Base-by-base conservation (phyloP, 2,888 invertebrate genomes). In the Drosophila maculinotata region DNA sequence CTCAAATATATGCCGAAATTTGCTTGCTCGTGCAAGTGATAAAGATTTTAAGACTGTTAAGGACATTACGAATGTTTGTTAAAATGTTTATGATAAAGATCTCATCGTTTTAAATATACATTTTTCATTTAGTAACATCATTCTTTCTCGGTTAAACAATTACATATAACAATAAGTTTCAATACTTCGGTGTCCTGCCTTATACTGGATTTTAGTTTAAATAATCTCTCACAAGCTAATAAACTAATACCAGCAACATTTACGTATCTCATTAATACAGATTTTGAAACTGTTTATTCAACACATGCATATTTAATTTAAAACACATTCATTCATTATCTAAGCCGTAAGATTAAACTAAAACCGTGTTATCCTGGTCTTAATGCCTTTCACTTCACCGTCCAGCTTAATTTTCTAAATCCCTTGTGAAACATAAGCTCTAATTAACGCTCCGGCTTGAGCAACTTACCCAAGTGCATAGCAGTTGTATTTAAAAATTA, bases 381-480 rank as follows among this genome's bases (percentile, higher is more conserved):
- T 25, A 45, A 54, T 33, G 38, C 14, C 7, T 45, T 54, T 28
- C 28, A 47, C 17, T 39, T 30, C 15, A 20, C 17, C 33, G 33
- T 44, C 25, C 28, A 33, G 35, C 45, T 53, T 57, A 49, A 69
- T 64, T 69, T 45, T 9, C 10, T 8, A 41, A 42, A 71, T 49
- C 41, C 45, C 33, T 15, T 14, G 35, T 49, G 36, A 36, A 68
- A 38, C 39, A 41, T 41, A 49, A 49, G 35, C 44, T 20, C 44
- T 49, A 75, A 75, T 69, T 71, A 69, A 45, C 36, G 45, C 52
- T 69, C 42, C 36, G 57, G 63, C 44, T 33, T 5, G 12, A 44
- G 48, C 33, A 69, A 71, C 71, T 71, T 71, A 71, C 71, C 71
- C 31, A 31, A 49, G 31, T 53, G 36, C 41, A 63, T 7, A 10